These are phyloP conservation scores for Heteractis magnifica DNA, from an alignment of 92 coral and sea anemone genomes.

Conservation along the genomic window DNA sequence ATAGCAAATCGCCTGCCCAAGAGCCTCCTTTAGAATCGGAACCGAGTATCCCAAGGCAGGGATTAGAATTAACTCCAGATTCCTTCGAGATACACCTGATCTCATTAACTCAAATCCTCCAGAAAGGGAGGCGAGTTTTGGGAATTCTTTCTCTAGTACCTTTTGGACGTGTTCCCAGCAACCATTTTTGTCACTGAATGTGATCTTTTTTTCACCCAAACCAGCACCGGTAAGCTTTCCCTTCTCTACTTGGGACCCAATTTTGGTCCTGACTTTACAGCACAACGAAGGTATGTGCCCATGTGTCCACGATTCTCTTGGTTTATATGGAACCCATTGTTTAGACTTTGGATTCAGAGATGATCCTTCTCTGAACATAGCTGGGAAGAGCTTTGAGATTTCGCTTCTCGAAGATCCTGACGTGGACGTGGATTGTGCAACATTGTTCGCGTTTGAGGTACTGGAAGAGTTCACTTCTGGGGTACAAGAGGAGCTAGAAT, in stretches of 20 bases:
- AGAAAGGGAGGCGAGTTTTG: slow-evolving; percentile 43
- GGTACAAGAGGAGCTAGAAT: too few relatives aligned
- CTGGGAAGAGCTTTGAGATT: too few relatives aligned
- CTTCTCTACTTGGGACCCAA: slow-evolving; percentile 56
- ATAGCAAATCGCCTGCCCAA: slow-evolving; percentile 47
- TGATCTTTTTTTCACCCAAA: slow-evolving; percentile 54
- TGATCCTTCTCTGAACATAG: too few relatives aligned
- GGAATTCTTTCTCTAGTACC: slow-evolving; percentile 53
- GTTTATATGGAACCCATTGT: slow-evolving; percentile 6
- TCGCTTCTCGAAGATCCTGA: too few relatives aligned
- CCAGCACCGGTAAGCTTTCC: slow-evolving; percentile 55
- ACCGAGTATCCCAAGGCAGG: slow-evolving; percentile 49
- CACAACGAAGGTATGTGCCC: too few relatives aligned
- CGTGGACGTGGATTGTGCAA: too few relatives aligned
- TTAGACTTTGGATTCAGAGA: too few relatives aligned
- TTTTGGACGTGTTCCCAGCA: slow-evolving; percentile 40
- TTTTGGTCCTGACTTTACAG: slow-evolving; percentile 32
- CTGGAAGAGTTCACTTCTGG: too few relatives aligned
- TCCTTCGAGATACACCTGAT: slow-evolving; percentile 55
- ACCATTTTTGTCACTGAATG: slow-evolving; percentile 58
- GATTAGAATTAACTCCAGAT: slow-evolving; percentile 22
- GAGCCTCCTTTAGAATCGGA: slow-evolving; percentile 41
- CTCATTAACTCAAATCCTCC: slow-evolving; percentile 65
- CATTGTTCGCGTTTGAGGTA: too few relatives aligned
- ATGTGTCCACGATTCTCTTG: slow-evolving; percentile 64